Conservation (phyloP, 2,113 vertebrate genomes). For the Apteryx owenii region DNA sequence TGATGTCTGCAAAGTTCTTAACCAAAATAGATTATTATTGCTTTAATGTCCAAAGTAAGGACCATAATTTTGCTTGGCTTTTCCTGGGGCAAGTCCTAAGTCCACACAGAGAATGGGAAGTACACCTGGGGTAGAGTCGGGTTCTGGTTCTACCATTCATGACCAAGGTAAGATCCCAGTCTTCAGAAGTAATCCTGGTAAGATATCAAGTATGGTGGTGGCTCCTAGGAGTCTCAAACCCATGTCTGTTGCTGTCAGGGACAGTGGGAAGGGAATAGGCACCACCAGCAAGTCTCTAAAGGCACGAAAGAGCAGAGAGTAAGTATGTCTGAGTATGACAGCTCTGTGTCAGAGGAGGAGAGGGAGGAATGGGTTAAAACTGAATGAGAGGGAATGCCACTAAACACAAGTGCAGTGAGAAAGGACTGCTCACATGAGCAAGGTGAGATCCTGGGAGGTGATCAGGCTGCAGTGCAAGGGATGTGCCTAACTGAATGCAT, state of each 20-base stretch:
- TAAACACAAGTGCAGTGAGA: neutral
- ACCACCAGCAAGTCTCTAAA: neutral
- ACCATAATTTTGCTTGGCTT: neutral
- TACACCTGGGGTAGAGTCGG: neutral
- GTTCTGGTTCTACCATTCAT: neutral
- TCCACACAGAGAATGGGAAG: neutral
- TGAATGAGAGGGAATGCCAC: too few relatives aligned
- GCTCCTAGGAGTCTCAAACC: neutral
- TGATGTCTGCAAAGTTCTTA: neutral
- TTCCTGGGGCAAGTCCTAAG: neutral
- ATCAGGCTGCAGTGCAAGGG: neutral
- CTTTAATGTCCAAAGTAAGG: neutral
- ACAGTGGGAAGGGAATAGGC: neutral
- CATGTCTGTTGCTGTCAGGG: neutral
- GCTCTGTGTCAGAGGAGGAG: neutral
- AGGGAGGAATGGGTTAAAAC: neutral
- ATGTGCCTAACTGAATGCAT: neutral
- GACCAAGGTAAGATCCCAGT: neutral
- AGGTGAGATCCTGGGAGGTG: neutral
- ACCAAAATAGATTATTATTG: neutral
- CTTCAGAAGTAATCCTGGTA: neutral
- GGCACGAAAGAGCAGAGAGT: accelerated
- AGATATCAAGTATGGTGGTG: neutral
- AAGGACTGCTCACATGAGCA: neutral
- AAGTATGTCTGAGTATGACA: too few relatives aligned